These are phyloP conservation scores for Flabesymbios commensalis DNA, from an alignment of 2,888 invertebrate genomes.

Conservation along the genomic window DNA sequence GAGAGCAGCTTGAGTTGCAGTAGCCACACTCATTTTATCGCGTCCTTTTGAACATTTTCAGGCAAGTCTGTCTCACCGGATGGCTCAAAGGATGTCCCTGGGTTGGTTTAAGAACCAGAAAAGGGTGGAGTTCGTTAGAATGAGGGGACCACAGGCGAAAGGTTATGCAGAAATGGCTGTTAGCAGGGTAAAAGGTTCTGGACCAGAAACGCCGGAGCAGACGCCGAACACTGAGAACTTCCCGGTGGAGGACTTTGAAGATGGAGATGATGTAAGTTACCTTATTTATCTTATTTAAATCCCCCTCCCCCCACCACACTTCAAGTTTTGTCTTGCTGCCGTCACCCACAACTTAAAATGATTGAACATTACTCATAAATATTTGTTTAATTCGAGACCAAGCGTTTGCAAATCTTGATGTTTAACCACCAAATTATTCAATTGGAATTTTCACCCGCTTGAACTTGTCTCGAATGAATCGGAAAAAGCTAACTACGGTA, in stretches of 20 bases:
- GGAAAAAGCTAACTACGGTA: neutral
- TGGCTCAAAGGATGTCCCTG: slow-evolving; percentile 94
- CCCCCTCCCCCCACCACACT: too few relatives aligned
- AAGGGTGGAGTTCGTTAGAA: slow-evolving; percentile 94
- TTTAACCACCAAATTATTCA: too few relatives aligned
- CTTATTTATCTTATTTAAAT: too few relatives aligned
- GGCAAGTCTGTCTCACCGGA: slow-evolving; percentile 90
- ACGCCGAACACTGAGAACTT: slow-evolving; percentile 64
- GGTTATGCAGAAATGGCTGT: slow-evolving; percentile 92
- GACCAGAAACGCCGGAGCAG: slow-evolving; percentile 87
- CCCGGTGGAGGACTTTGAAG: slow-evolving; percentile 25
- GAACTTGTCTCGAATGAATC: too few relatives aligned
- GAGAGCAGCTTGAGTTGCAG: too few relatives aligned
- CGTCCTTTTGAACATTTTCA: too few relatives aligned
- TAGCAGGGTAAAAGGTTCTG: slow-evolving; percentile 69
- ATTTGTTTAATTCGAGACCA: too few relatives aligned
- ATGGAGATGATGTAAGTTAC: slow-evolving; percentile 62
- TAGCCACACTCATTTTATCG: too few relatives aligned
- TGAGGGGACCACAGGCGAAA: slow-evolving; percentile 96
- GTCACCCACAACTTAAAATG: too few relatives aligned
- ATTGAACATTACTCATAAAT: too few relatives aligned
- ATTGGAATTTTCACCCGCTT: too few relatives aligned
- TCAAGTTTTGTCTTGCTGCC: neutral
- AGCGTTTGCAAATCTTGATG: too few relatives aligned
- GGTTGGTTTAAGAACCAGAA: slow-evolving; percentile 68